Conservation (phyloP, 2,888 invertebrate species). For the Enchytraeus crypticus region DNA sequence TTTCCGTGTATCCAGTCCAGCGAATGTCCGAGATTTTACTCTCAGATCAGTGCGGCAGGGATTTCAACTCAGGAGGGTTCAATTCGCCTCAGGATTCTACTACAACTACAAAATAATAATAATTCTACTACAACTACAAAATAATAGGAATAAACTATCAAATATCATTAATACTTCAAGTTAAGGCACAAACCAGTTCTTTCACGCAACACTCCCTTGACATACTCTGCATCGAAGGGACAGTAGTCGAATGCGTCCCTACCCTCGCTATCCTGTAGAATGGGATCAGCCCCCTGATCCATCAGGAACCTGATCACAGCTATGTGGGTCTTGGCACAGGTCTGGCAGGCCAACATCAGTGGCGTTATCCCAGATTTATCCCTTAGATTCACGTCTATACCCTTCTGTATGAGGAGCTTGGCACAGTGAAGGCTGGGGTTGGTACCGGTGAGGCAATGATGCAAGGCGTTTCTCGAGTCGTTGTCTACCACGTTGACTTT, state of each 20-base stretch:
- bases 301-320: conserved; percentile 26
- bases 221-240: conserved; percentile 23
- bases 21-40: too few relatives aligned
- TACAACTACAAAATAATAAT: too few relatives aligned
- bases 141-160: too few relatives aligned
- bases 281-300: conserved; percentile 28
- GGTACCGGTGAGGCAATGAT: conserved; percentile 26
- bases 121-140: too few relatives aligned
- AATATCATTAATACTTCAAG: too few relatives aligned
- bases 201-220: conserved; percentile 25
- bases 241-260: conserved; percentile 29
- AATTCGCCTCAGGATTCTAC: too few relatives aligned
- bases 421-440: conserved; percentile 24
- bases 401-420: conserved; percentile 22
- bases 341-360: conserved; percentile 26
- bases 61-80: too few relatives aligned
- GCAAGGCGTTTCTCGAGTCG: conserved; percentile 21
- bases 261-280: conserved; percentile 27
- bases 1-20: too few relatives aligned
- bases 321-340: conserved; percentile 23
- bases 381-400: conserved; percentile 18
- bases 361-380: conserved; percentile 23
- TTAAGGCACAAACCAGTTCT: conserved; percentile 23
- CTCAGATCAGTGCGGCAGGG: too few relatives aligned
- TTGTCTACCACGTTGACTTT: conserved; percentile 19